A percentile compares a stretch with the other conserved stretches of the same genome.
phyloP scores from a whole-genome alignment of 2,797 vertebrate species.

The Lithobates sylvaticus region DNA sequence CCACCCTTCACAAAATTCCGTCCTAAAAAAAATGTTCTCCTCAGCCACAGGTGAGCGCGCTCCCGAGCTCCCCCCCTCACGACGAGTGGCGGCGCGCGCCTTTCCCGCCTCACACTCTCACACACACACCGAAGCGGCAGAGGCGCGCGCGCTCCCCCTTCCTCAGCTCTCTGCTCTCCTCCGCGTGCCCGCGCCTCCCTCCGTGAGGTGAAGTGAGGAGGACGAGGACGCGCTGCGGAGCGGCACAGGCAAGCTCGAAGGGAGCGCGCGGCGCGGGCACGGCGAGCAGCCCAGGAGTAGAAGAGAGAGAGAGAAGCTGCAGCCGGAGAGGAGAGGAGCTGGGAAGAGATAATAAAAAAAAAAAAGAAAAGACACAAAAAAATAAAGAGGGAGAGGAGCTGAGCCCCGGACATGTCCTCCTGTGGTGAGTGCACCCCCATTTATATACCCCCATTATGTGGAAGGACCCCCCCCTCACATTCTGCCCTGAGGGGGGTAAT shows the following conservation, averaged over 20 bases:
- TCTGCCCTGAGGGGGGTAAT: too few species aligned
- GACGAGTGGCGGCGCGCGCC: neutral
- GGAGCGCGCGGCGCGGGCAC: conserved; percentile 36
- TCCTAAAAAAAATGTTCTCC: neutral
- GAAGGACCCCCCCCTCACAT: neutral
- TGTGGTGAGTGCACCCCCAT: conserved; percentile 28
- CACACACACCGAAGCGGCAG: too few species aligned
- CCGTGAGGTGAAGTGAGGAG: neutral
- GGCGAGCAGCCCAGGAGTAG: neutral
- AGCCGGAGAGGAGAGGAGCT: conserved; percentile 20
- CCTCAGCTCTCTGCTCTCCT: neutral
- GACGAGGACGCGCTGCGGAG: neutral
- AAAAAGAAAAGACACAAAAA: neutral
- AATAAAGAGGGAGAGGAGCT: neutral
- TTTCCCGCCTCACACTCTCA: too few species aligned
- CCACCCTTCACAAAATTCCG: neutral
- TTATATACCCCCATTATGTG: neutral
- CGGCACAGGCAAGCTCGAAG: neutral
- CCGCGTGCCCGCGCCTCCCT: too few species aligned
- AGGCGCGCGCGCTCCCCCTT: neutral
- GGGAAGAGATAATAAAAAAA: neutral
- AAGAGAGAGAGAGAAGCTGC: conserved; percentile 22
- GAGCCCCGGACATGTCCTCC: neutral
- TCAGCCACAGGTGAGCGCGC: conserved; percentile 41
- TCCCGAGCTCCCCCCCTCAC: neutral